Base-by-base conservation (phyloP, 1,140 invertebrate genomes). In the Listronotus oregonensis region DNA sequence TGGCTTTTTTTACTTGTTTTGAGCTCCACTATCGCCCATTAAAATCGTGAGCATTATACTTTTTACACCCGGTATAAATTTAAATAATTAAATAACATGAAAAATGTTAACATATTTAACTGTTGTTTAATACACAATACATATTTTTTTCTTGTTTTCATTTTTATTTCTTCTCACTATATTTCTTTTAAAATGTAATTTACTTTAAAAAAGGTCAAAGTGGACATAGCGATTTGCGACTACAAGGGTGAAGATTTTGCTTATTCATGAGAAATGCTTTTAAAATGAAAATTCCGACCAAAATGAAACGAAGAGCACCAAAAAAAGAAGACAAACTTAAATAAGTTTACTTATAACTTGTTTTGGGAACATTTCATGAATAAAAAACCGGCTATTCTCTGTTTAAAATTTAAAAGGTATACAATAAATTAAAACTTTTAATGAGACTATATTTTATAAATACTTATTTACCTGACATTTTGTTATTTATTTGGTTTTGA, bases 231-330 rank as follows among this genome's bases (percentile, higher is more conserved):
- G 21, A 39, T n/a, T 14, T n/a, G 39, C 15, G 17, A 6, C 40
- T 5, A 37, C 37, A 14, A 42, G 60, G 37, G 50, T 63, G 68
- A 67, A 65, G 71, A 67, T 75, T 75, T 73, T 73, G 71, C 71
- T 75, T 73, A 75, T 75, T 75, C 73, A 75, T 75, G 73, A 75
- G 72, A 71, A 75, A 73, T 71, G 73, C 69, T 73, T 75, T 75
- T 72, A 68, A 73, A 75, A 73, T 72, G 73, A 73, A 73, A 75
- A 75, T 73, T 70, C 71, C 69, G 68, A 72, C 71, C 60, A 70
- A 74, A 74, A 71, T 71, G 73, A 65, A 75, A 75, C 71, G 34
- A 61, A 61, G 18, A 21, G 15, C 18, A 14, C 12, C 14, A 73
- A 75, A 74, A 73, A 27, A 27, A 5, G 21, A 27, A 27, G 73